Evolutionary conservation across 2,797 vertebrate species (phyloP), one percentile per base, ranked within the genome.

Genomic region (Poeciliopsis gracilis): DNA sequence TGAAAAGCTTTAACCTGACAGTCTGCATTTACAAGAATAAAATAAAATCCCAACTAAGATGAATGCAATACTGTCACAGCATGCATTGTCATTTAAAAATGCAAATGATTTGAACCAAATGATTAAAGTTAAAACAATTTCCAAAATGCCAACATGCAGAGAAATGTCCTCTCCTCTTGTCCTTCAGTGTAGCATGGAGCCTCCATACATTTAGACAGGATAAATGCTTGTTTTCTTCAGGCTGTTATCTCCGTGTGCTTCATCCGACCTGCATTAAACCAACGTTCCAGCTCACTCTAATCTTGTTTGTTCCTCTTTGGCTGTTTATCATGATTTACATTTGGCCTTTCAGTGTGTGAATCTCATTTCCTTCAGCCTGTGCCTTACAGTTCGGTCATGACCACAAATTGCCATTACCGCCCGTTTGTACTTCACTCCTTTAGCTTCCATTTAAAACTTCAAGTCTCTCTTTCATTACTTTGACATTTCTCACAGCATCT

Each of bases 161-260:
- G 20, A 67, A 67, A 67, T 2, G 63, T 41, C 36, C 33, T 41
- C 36, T 67, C 4, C 36, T 67, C 36, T 67, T 41, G 36, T 41
- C 3, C 36, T 67, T 41, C 5, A 23, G 18, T 23, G 23, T 41
- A 23, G 13, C 36, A 46, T 70, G 41, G 9, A 70, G 41, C 41
- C 25, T 46, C n/a, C 15, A 16, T 70, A 70, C 67, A 70, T 8
- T 45, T 70, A 55, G 72, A 30, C 49, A 2, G 28, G 46, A 8
- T 9, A 53, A 73, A 36, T 73, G 47, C 47, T 38, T n/a, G 30
- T 53, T 73, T 73, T 73, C 72, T 51, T 23, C 47, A 49, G 49
- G 47, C 47, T 3, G 11, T 53, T 73, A 38, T 73, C 72, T 73
- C 23, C 11, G 38, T 38, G 47, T 53, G 28, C 43, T 53, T 38